Evolutionary conservation across 2,797 vertebrate species (phyloP).

Genomic region (Silurus aristotelis): DNA sequence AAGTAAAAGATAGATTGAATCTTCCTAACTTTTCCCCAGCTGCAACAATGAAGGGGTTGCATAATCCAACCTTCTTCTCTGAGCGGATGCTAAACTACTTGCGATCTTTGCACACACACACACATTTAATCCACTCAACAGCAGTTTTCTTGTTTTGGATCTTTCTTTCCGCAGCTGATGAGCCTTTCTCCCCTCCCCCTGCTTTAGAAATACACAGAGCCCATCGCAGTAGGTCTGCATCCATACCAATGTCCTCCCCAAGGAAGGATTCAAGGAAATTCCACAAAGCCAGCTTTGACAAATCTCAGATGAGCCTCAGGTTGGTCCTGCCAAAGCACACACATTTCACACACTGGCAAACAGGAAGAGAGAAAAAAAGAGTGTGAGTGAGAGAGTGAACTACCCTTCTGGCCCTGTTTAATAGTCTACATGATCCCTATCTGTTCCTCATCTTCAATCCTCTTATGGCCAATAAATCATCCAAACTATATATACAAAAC

Average conservation of each 20-base stretch:
- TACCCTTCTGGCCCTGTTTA: conserved; percentile 15
- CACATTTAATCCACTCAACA: conserved; percentile 26
- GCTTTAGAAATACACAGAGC: not conserved
- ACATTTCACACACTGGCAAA: conserved; percentile 11
- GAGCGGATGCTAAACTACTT: conserved; percentile 14
- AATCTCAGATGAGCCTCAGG: conserved; percentile 46
- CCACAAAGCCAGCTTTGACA: conserved; percentile 47
- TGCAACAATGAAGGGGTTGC: not conserved
- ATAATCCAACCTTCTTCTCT: conserved; percentile 4
- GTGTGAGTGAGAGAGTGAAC: not conserved
- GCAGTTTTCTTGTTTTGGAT: not conserved
- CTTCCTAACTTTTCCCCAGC: not conserved
- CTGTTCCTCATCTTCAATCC: conserved; percentile 6
- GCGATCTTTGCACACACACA: not conserved
- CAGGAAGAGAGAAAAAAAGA: not conserved
- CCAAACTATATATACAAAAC: not conserved
- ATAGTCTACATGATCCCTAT: conserved; percentile 17
- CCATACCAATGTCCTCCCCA: conserved; percentile 38
- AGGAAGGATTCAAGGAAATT: conserved; percentile 38
- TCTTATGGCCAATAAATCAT: conserved; percentile 11
- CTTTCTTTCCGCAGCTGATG: conserved; percentile 18
- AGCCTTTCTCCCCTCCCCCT: not conserved
- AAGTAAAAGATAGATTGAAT: not conserved
- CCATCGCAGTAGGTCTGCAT: conserved; percentile 33
- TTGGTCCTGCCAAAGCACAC: conserved; percentile 26